Base-by-base conservation (phyloP, 2,113 vertebrate species). In the Melospiza melodia region DNA sequence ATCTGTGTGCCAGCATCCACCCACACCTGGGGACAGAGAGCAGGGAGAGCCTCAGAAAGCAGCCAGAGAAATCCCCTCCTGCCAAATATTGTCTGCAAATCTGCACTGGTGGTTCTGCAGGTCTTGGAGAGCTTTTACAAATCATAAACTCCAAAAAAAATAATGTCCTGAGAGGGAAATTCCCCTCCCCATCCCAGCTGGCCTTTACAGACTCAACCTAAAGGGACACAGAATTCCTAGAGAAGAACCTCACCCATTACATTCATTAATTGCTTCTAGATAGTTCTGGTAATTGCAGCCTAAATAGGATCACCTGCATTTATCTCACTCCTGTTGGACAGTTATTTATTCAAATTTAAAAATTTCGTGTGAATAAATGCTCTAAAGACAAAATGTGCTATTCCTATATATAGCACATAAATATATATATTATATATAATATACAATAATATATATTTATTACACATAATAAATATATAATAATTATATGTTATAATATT, bases 1-100 rank as follows among this genome's bases (percentile, higher is more conserved):
- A 99, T 99, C 97, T 99, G 99, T 1, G 99, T 99, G 67, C 99
- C 99, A 8, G 99, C 99, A 89, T 99, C 99, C 89, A 99, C 99
- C 99, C 99, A 99, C 62, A 99, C 99, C 99, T 99, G 97, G 11
- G 23, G 59, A 25, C 18, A 87, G 69, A 57, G 75, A 88, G 62
- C 86, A 37, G 15, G 65, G 16, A 94, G 18, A 27, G 21, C 68
- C 65, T 76, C 80, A 14, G 28, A 19, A 15, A 81, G 1, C 46
- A 79, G 62, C 43, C 48, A 20, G 39, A 61, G 6, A 5, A 90
- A 49, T 4, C 75, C 17, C 35, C 49, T 74, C 48, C 18, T n/a
- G 25, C 4, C 7, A 31, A 8, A 6, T 2, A 15, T 0, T 5
- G 5, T 11, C 39, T 65, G 35, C 14, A 44, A 1, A 68, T 1